These are phyloP conservation scores for Pammene aurita DNA, from an alignment of 2,888 invertebrate genomes.

Conservation along the genomic window DNA sequence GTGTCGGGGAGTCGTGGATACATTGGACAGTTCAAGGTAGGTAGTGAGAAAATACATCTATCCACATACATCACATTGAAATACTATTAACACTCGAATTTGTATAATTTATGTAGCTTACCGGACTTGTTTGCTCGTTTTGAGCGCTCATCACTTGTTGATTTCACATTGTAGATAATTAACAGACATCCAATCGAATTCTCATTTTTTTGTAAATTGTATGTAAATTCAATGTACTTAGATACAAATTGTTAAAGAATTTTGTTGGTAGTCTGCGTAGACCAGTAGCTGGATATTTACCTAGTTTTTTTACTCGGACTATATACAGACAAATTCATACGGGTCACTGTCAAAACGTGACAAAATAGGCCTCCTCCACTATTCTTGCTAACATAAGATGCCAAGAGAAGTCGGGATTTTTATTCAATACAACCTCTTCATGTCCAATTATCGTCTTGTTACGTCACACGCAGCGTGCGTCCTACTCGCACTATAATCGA, in stretches of 20 bases:
- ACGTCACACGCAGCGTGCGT: neutral
- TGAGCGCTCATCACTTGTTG: no score
- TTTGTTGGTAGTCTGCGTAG: no score
- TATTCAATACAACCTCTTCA: neutral
- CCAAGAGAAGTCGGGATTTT: neutral
- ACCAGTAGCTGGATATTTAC: no score
- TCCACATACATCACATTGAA: slow-evolving; percentile 8
- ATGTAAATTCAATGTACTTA: no score
- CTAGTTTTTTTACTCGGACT: no score
- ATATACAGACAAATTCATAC: no score
- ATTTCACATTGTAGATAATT: no score
- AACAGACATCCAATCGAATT: no score
- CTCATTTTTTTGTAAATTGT: no score
- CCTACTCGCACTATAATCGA: neutral
- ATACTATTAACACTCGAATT: slow-evolving; percentile 11
- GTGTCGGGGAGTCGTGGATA: neutral
- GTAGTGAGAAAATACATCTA: slow-evolving; percentile 5
- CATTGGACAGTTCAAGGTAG: neutral
- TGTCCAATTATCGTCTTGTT: neutral
- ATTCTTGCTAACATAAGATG: neutral
- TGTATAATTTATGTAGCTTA: neutral
- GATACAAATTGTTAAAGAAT: no score
- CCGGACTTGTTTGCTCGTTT: neutral
- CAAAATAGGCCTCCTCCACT: neutral
- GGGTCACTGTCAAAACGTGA: neutral